phyloP scores from a whole-genome alignment of 2,888 invertebrate genomes.

The Drosophila rellima region DNA sequence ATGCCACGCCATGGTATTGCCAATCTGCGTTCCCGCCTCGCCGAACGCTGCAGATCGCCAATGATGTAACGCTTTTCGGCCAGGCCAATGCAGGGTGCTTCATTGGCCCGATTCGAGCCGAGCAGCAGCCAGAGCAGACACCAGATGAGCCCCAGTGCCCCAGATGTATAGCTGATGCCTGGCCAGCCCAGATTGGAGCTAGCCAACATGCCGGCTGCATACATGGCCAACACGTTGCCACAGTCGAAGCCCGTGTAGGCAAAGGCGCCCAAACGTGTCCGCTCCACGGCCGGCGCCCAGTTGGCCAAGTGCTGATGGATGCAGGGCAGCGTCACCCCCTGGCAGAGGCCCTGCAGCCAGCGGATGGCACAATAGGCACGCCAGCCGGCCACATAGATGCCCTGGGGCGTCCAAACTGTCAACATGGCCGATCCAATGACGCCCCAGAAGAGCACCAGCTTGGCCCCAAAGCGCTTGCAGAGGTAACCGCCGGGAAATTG shows the following conservation, averaged over 20 bases:
- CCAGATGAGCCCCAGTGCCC: constrained; percentile 86
- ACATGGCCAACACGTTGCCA: constrained; percentile 89
- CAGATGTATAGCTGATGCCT: constrained; percentile 88
- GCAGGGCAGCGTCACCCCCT: constrained; percentile 89
- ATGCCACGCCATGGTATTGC: constrained; percentile 89
- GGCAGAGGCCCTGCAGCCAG: constrained; percentile 89
- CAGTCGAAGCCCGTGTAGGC: constrained; percentile 88
- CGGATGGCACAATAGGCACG: constrained; percentile 87
- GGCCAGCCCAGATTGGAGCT: constrained; percentile 88
- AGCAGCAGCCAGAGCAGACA: constrained; percentile 87
- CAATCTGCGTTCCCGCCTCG: constrained; percentile 73
- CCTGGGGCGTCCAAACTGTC: constrained; percentile 89
- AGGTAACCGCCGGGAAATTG: constrained; percentile 89
- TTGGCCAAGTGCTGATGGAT: constrained; percentile 89
- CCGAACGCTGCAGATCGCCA: constrained; percentile 81
- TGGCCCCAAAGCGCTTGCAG: constrained; percentile 89
- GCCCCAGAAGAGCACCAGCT: constrained; percentile 87
- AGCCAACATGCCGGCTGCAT: constrained; percentile 88
- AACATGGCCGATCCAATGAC: constrained; percentile 89
- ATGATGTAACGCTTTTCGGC: constrained; percentile 88
- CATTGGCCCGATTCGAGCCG: constrained; percentile 87
- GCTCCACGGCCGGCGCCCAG: constrained; percentile 89
- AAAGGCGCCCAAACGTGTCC: constrained; percentile 87
- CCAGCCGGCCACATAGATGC: constrained; percentile 89
- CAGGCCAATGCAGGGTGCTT: constrained; percentile 87